Evolutionary conservation across 2,113 vertebrate species (phyloP).

Genomic region (Gavialis gangeticus): DNA sequence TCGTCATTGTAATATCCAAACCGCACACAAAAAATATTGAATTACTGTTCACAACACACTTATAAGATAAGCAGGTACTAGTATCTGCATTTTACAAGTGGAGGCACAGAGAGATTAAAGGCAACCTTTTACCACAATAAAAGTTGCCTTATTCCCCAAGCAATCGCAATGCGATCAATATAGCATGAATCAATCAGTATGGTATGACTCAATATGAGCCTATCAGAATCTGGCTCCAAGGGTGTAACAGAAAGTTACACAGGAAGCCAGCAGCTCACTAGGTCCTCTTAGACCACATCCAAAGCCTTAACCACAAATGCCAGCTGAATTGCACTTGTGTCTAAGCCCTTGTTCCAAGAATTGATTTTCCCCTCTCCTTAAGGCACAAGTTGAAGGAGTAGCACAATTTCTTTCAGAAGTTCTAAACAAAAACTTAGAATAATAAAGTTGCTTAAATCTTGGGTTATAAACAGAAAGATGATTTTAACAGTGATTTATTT

Average conservation of each 20-base stretch:
- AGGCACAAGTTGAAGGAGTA: background rate
- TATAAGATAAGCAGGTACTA: background rate
- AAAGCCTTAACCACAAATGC: background rate
- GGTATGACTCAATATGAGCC: background rate
- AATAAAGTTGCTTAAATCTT: background rate
- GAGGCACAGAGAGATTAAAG: background rate
- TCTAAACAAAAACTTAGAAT: background rate
- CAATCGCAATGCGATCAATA: background rate
- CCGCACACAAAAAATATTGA: background rate
- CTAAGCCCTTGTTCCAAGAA: background rate
- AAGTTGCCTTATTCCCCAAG: background rate
- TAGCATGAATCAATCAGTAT: background rate
- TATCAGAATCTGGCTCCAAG: background rate
- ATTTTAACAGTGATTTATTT: background rate
- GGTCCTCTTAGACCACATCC: background rate
- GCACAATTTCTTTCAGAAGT: background rate
- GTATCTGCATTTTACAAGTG: background rate
- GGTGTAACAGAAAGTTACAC: background rate
- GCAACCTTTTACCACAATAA: background rate
- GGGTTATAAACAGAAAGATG: background rate
- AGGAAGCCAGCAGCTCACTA: background rate
- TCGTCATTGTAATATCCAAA: background rate
- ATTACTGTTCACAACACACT: background rate
- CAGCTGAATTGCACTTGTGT: slow-evolving; percentile 17
- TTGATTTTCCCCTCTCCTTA: background rate